Percentiles rank a stretch among this genome's conserved stretches.
Conservation (phyloP, 2,113 vertebrate species). For the Paracanthobrama guichenoti region DNA sequence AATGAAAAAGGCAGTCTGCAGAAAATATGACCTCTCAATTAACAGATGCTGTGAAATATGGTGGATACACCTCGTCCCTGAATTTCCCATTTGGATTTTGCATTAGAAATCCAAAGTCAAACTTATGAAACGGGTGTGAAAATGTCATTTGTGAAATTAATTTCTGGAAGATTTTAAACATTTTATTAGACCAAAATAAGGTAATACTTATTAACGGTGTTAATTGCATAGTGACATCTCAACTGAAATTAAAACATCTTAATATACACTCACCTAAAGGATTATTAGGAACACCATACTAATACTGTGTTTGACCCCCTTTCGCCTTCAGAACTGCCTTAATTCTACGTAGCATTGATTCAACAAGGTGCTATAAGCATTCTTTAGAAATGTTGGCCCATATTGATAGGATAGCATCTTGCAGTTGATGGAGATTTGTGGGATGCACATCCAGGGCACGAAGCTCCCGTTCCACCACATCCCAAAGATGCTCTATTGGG, state of each 20-base stretch:
- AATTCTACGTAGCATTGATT: too few species aligned
- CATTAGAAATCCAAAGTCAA: conserved; percentile 1
- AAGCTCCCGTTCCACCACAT: too few species aligned
- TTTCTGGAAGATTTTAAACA: background rate
- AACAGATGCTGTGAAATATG: conserved; percentile 26
- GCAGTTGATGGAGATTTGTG: too few species aligned
- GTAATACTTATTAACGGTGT: background rate
- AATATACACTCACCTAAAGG: too few species aligned
- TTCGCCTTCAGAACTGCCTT: too few species aligned
- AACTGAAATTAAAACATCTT: background rate
- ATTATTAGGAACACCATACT: too few species aligned
- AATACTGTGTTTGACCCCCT: too few species aligned
- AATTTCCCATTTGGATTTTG: conserved; percentile 42
- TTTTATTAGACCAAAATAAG: background rate
- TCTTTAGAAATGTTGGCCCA: too few species aligned
- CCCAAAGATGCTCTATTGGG: too few species aligned
- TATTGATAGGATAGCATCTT: too few species aligned
- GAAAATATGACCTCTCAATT: conserved; percentile 44
- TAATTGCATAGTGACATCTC: background rate
- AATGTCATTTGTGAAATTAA: background rate
- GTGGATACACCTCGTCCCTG: conserved; percentile 18
- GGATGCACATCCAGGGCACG: too few species aligned
- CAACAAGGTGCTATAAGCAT: too few species aligned
- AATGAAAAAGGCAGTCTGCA: conserved; percentile 44
- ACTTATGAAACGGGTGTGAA: background rate